Base-by-base conservation (phyloP, 2,113 vertebrate genomes). In the Carlito syrichta region DNA sequence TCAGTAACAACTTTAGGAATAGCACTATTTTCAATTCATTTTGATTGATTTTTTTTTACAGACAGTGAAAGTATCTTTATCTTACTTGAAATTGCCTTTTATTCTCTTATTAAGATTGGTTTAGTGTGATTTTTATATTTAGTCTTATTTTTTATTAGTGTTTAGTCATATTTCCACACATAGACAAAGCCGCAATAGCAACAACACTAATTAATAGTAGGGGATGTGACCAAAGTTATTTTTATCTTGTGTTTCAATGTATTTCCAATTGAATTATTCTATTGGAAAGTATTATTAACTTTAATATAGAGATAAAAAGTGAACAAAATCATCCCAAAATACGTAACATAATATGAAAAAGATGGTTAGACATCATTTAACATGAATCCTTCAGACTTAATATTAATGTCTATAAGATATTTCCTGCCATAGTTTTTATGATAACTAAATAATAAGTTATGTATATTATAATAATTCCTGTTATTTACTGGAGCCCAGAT, bases 191-290 rank as follows among this genome's bases (percentile, higher is more conserved):
- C 92, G 40, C 14, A 17, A 27, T 69, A 94, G 35, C 76, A 91
- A 88, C 23, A 66, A 2, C 17, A 14, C 54, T 63, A 54, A 87
- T 85, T 68, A 71, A 58, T 69, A 54, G 6, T 77, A 27, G 32
- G 11, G 45, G 83, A 20, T 66, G 10, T 23, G 56, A 66, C 68
- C 52, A 73, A 97, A 94, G 52, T 93, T 88, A n/a, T 83, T 89
- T 79, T 48, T 95, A 89, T 86, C 91, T 95, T 97, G 6, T 32
- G 95, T 95, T 97, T 96, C 20, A 85, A 66, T 79, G 50, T 43
- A 86, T 92, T 97, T 96, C 95, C 43, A 78, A 40, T 35, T 38
- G 30, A 95, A 77, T 78, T 89, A 60, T 90, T 79, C 58, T 90
- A 35, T 92, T 86, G 71, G 68, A 89, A 78, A 92, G 45, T 87